Percentiles rank a stretch among this genome's conserved stretches.
phyloP scores from a whole-genome alignment of 2,888 invertebrate species.

The Portevinia maculata region DNA sequence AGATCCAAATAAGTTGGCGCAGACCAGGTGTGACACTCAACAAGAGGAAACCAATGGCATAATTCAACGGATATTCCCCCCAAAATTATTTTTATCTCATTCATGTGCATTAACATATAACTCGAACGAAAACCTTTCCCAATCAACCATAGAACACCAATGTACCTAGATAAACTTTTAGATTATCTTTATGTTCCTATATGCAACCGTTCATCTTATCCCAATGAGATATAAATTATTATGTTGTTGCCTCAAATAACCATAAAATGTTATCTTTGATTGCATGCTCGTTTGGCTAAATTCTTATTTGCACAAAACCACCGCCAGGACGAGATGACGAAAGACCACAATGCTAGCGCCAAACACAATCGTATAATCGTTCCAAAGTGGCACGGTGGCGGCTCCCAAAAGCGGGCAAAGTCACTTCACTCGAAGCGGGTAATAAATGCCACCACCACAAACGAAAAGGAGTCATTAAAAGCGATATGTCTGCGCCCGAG shows the following conservation, averaged over 20 bases:
- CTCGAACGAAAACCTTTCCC: too few species aligned
- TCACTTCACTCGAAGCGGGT: conserved; percentile 34
- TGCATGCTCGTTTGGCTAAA: conserved; percentile 35
- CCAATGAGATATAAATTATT: conserved; percentile 19
- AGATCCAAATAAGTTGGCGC: too few species aligned
- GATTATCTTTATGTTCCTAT: background rate
- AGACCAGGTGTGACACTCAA: too few species aligned
- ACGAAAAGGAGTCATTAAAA: conserved; percentile 61
- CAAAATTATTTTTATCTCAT: too few species aligned
- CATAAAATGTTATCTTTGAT: conserved; percentile 52
- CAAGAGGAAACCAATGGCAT: too few species aligned
- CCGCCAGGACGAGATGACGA: conserved; percentile 19
- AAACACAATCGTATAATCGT: conserved; percentile 20
- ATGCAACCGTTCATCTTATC: conserved; percentile 16
- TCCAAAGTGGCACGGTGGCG: background rate
- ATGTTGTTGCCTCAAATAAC: conserved; percentile 38
- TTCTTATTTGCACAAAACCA: conserved; percentile 42
- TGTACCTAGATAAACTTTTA: background rate
- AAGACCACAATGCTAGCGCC: conserved; percentile 1
- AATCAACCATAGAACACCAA: too few species aligned
- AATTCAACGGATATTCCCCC: too few species aligned
- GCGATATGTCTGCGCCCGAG: conserved; percentile 23
- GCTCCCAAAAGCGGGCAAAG: conserved; percentile 13
- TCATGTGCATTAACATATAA: too few species aligned
- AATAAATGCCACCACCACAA: conserved; percentile 69